phyloP scores from a whole-genome alignment of 1,140 invertebrate species.

The Bombus difficillimus region DNA sequence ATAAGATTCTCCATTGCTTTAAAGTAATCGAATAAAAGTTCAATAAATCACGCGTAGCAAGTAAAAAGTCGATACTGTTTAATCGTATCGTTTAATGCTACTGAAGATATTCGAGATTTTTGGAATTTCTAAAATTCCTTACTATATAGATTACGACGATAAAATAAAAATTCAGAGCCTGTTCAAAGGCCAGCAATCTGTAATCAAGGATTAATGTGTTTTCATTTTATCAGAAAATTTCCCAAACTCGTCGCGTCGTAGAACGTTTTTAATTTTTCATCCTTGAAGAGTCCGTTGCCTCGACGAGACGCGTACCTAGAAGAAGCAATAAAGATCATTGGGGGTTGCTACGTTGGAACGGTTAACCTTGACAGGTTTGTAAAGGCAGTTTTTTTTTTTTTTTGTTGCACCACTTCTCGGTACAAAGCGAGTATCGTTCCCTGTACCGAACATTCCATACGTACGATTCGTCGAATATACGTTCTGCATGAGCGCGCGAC shows the following conservation, averaged over 20 bases:
- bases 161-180: not conserved
- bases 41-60: too few relatives aligned
- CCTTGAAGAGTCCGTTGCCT: slow-evolving; percentile 11
- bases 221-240: not conserved
- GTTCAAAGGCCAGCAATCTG: rapidly evolving
- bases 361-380: slow-evolving; percentile 3
- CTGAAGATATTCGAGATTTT: not conserved
- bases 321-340: not conserved
- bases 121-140: not conserved
- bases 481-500: too few relatives aligned
- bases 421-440: not conserved
- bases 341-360: not conserved
- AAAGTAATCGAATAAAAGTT: too few relatives aligned
- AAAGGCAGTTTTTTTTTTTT: not conserved
- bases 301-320: not conserved
- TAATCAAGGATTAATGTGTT: too few relatives aligned
- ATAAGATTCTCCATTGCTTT: not conserved
- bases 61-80: too few relatives aligned
- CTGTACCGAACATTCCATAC: not conserved
- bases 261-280: not conserved
- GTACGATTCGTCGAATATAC: slow-evolving; percentile 1
- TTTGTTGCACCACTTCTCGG: not conserved
- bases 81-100: too few relatives aligned
- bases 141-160: not conserved
- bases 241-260: not conserved